Evolutionary conservation across 2,888 invertebrate genomes (phyloP), one percentile per base, ranked within the genome.

Genomic region (Sipha maydis): DNA sequence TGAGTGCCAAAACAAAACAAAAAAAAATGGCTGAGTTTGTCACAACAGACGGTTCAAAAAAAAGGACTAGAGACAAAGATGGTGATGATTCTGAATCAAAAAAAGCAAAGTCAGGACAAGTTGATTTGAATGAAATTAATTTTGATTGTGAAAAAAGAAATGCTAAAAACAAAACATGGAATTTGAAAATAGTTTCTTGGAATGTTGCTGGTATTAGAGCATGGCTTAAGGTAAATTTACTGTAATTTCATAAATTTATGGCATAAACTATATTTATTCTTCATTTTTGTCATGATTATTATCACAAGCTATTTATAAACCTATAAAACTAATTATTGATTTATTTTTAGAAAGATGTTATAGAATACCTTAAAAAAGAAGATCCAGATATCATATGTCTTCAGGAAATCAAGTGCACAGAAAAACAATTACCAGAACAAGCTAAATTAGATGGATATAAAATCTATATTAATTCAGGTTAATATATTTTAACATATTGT

Each of bases 191-290:
- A 91, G 94, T 96, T 0, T 95, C 96, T 85, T 99, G 99, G 99
- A 99, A 99, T 92, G 96, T 99, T n/a, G 97, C 97, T 91, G 99
- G 99, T 0, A 93, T 99, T 73, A 94, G 98, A 90, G 97, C 98
- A 0, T 97, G 98, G 95, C 91, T 97, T 71, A 96, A 96, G 92
- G 95, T 94, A 91, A 82, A 78, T 7, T 9, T 48, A 48, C 9
- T 41, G 38, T 41, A 41, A 41, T 48, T 48, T 48, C 1, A 83
- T 48, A 78, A 3, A 56, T 19, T 2, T 56, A 56, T 56, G 5
- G n/a, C n/a, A 54, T 17, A 21, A 48, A 34, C 61, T n/a, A 83
- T 76, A 21, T 5, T 8, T 28, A 69, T 67, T 8, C 2, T n/a
- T 9, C 4, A n/a, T 31, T 7, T 78, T n/a, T 17, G 31, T 38